Conservation (phyloP, 2,888 invertebrate species). For the Netelia melanura region DNA sequence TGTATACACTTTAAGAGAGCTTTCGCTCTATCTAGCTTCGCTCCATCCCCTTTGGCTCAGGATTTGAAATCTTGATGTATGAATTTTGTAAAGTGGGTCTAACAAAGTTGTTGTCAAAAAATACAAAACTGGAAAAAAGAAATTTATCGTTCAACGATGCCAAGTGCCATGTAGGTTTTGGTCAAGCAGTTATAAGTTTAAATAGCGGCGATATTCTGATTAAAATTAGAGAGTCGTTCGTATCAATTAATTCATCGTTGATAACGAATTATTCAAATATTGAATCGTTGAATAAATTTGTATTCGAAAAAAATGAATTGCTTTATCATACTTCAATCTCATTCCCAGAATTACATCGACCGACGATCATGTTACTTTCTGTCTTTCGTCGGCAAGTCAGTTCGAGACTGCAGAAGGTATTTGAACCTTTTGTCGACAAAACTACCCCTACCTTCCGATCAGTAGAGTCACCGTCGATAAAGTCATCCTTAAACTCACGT, state of each 20-base stretch:
- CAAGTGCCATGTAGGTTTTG: too few relatives aligned
- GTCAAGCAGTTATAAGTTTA: too few relatives aligned
- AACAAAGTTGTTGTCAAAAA: too few relatives aligned
- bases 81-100: too few relatives aligned
- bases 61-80: too few relatives aligned
- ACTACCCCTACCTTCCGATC: slow-evolving; percentile 15
- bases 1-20: not conserved
- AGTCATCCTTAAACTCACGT: not conserved
- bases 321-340: not conserved
- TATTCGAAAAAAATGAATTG: not conserved
- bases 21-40: too few relatives aligned
- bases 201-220: too few relatives aligned
- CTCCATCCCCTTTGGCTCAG: too few relatives aligned
- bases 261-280: not conserved
- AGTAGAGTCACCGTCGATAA: not conserved
- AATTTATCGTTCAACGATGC: too few relatives aligned
- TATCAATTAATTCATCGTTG: not conserved
- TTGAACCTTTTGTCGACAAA: slow-evolving; percentile 32
- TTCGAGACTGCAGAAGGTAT: not conserved
- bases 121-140: too few relatives aligned
- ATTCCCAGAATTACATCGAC: not conserved
- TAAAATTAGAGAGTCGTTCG: too few relatives aligned
- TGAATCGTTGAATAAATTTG: not conserved
- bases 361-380: not conserved
- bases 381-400: not conserved